Conservation (phyloP, 2,888 invertebrate species). For the Hetaerina titia region DNA sequence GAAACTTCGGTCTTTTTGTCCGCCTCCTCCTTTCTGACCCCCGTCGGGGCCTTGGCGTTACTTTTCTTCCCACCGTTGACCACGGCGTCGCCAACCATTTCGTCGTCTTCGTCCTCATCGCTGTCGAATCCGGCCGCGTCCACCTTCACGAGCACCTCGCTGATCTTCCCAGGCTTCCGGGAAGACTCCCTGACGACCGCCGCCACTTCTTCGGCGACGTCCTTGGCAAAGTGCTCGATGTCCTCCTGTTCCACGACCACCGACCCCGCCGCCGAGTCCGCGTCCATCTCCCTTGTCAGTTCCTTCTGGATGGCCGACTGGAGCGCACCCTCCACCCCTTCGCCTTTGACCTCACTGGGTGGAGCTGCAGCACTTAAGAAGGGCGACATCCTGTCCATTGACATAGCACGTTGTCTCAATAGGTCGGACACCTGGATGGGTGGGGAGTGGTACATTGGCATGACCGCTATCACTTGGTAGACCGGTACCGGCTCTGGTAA, state of each 20-base stretch:
- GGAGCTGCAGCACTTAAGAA: neutral
- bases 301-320: slow-evolving; percentile 2
- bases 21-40: neutral
- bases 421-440: slow-evolving; percentile 38
- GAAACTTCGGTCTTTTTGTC: neutral
- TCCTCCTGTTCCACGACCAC: neutral
- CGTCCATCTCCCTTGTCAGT: slow-evolving; percentile 22
- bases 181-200: neutral
- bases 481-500: neutral
- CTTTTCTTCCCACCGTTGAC: neutral
- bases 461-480: slow-evolving; percentile 53
- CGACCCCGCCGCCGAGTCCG: neutral
- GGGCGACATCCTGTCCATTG: neutral
- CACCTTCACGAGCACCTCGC: slow-evolving; percentile 53
- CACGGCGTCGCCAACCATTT: neutral
- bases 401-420: neutral
- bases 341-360: neutral
- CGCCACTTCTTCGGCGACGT: slow-evolving; percentile 58
- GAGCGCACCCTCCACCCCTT: neutral
- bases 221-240: slow-evolving; percentile 30
- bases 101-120: slow-evolving; percentile 14
- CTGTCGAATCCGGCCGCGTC: neutral
- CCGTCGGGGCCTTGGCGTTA: neutral
- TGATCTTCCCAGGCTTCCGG: slow-evolving; percentile 15
- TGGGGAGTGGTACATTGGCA: slow-evolving; percentile 15